Evolutionary conservation across 2,113 vertebrate species (phyloP).

Genomic region (Atractosteus spatula): DNA sequence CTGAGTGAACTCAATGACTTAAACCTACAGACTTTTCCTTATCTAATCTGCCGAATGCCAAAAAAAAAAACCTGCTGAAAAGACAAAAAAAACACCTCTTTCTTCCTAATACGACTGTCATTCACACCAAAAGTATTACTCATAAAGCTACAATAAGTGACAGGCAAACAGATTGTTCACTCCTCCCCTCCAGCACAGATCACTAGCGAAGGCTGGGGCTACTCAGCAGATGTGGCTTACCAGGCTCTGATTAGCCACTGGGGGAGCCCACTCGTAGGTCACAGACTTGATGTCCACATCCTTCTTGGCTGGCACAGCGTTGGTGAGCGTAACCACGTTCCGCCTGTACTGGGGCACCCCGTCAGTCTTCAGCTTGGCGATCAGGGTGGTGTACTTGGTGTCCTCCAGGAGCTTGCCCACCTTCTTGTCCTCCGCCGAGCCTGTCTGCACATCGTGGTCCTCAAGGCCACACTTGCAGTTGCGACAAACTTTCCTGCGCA

Average conservation of each 20-base stretch:
- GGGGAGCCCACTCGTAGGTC: slow-evolving; percentile 95
- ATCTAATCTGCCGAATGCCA: too few relatives aligned
- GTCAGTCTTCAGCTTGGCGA: slow-evolving; percentile 90
- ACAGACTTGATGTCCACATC: slow-evolving; percentile 78
- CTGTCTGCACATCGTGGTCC: slow-evolving; percentile 85
- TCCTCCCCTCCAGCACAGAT: too few relatives aligned
- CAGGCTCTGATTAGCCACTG: slow-evolving; percentile 85
- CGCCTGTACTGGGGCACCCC: slow-evolving; percentile 80
- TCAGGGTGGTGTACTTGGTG: slow-evolving; percentile 90
- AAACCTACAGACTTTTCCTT: too few relatives aligned
- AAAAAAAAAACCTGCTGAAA: too few relatives aligned
- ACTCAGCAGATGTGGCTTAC: slow-evolving; percentile 55
- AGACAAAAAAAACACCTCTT: too few relatives aligned
- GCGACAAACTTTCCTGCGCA: slow-evolving; percentile 88
- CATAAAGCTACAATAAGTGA: too few relatives aligned
- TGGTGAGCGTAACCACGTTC: slow-evolving; percentile 82
- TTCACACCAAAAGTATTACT: too few relatives aligned
- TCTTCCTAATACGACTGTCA: too few relatives aligned
- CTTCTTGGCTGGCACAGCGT: slow-evolving; percentile 73
- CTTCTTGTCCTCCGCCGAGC: slow-evolving; percentile 87
- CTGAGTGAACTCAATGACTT: too few relatives aligned
- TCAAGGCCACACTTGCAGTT: slow-evolving; percentile 94
- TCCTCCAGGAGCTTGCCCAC: slow-evolving; percentile 94
- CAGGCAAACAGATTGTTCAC: too few relatives aligned
- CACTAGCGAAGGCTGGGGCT: too few relatives aligned